Percentiles rank a stretch among this genome's conserved stretches.
Evolutionary conservation across 1,140 invertebrate genomes (phyloP).

Genomic region (Bacillus rossius): DNA sequence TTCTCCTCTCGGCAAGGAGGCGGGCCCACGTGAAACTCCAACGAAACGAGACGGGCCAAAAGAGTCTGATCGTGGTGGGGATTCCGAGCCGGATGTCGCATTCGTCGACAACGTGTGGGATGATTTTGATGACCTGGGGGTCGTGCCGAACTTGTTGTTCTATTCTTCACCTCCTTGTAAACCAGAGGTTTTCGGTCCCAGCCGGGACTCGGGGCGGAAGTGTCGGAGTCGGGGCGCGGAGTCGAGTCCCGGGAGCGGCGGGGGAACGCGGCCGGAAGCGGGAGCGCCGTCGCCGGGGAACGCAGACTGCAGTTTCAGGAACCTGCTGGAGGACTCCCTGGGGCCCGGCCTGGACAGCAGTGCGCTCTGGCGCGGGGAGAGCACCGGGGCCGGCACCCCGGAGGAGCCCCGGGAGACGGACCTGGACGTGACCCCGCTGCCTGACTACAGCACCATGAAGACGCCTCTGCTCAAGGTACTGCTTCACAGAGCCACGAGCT

Average conservation of each 20-base stretch:
- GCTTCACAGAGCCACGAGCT: too few relatives aligned
- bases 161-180: too few relatives aligned
- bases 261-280: background rate
- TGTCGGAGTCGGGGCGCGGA: too few relatives aligned
- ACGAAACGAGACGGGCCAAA: too few relatives aligned
- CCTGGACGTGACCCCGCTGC: conserved; percentile 31
- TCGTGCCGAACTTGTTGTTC: background rate
- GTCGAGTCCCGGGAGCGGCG: too few relatives aligned
- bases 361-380: background rate
- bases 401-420: background rate
- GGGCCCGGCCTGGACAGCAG: background rate
- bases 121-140: conserved; percentile 4
- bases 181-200: too few relatives aligned
- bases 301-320: background rate
- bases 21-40: too few relatives aligned
- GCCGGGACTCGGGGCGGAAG: too few relatives aligned
- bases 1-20: too few relatives aligned
- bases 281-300: background rate
- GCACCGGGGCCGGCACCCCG: background rate
- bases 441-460: conserved; percentile 39
- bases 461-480: conserved; percentile 43
- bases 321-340: background rate
- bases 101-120: conserved; percentile 10
- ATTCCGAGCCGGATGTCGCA: background rate
- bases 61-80: background rate